Evolutionary conservation across 1,140 invertebrate genomes (phyloP).

Genomic region (Bicyclus anynana): DNA sequence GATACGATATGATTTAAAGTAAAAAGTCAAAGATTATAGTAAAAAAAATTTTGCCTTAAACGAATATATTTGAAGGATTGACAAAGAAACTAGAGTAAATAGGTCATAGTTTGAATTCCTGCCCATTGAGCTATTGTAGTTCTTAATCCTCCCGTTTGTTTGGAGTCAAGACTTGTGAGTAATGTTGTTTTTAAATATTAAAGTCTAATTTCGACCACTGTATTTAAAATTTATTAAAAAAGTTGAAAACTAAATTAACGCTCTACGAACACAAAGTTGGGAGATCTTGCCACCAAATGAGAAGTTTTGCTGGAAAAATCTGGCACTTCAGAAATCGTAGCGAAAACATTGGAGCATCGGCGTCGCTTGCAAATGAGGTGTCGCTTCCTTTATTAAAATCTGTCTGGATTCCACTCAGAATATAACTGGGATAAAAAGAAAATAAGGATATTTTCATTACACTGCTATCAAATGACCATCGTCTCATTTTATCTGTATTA

Average conservation of each 20-base stretch:
- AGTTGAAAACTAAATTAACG: too few species aligned
- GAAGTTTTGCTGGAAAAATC: conserved; percentile 16
- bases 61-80: too few species aligned
- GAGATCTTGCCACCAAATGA: not conserved
- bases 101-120: too few species aligned
- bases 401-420: conserved; percentile 26
- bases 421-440: conserved; percentile 20
- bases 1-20: too few species aligned
- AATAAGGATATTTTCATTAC: conserved; percentile 31
- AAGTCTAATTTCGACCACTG: too few species aligned
- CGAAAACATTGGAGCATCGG: conserved; percentile 22
- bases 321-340: conserved; percentile 11
- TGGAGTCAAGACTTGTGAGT: too few species aligned
- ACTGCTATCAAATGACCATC: conserved; percentile 30
- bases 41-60: too few species aligned
- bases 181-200: too few species aligned
- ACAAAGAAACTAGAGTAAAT: too few species aligned
- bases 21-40: too few species aligned
- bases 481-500: conserved; percentile 27
- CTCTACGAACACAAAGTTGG: not conserved
- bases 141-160: too few species aligned
- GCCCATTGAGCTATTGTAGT: too few species aligned
- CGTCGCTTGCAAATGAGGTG: conserved; percentile 34
- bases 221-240: not conserved
- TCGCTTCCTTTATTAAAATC: conserved; percentile 34